These are phyloP conservation scores for Gari tellinella DNA, from an alignment of 2,888 invertebrate genomes.

Conservation along the genomic window DNA sequence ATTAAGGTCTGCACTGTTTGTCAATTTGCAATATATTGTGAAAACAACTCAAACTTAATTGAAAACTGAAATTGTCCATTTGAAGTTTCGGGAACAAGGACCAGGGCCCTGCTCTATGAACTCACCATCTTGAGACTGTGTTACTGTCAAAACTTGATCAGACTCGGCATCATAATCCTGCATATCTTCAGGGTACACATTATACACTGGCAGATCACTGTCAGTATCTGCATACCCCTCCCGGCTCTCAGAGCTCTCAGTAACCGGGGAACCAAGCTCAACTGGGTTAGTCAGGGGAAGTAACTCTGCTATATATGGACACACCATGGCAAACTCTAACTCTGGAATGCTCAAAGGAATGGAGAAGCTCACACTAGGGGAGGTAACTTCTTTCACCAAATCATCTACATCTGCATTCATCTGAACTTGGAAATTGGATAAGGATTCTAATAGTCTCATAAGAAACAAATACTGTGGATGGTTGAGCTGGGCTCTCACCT, in stretches of 20 bases:
- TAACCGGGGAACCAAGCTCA: slow-evolving; percentile 46
- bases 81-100: too few species aligned
- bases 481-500: slow-evolving; percentile 95
- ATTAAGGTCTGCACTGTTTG: too few species aligned
- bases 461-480: slow-evolving; percentile 97
- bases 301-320: slow-evolving; percentile 71
- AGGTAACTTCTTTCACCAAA: slow-evolving; percentile 83
- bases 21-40: too few species aligned
- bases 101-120: too few species aligned
- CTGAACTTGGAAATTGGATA: slow-evolving; percentile 83
- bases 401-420: slow-evolving; percentile 86
- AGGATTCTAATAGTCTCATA: slow-evolving; percentile 91
- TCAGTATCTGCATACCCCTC: slow-evolving; percentile 39
- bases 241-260: slow-evolving; percentile 38
- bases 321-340: slow-evolving; percentile 92
- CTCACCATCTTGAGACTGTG: slow-evolving; percentile 36
- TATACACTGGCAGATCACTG: slow-evolving; percentile 28
- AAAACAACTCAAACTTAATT: too few species aligned
- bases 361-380: slow-evolving; percentile 52
- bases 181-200: neutral
- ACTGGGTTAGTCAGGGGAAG: slow-evolving; percentile 52
- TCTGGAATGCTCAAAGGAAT: slow-evolving; percentile 92
- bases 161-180: neutral
- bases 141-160: slow-evolving; percentile 42
- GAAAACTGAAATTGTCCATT: too few species aligned